Evolutionary conservation across 2,113 vertebrate species (phyloP).

Genomic region (Erythrocercus mccallii): DNA sequence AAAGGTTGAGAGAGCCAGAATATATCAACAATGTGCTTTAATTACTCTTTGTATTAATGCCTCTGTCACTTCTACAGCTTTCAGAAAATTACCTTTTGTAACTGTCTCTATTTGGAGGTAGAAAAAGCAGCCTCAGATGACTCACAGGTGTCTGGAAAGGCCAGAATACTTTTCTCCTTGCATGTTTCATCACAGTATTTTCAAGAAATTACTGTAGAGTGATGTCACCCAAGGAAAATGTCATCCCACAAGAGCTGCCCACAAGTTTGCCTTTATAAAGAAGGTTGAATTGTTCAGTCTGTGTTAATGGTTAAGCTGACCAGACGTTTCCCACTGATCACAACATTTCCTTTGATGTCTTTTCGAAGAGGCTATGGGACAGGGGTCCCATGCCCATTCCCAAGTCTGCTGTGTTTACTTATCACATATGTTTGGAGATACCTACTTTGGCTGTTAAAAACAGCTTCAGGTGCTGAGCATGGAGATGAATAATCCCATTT

Average conservation of each 20-base stretch:
- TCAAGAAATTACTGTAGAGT: neutral
- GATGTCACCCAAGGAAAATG: constrained; percentile 22
- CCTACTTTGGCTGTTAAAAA: neutral
- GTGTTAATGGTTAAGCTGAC: constrained; percentile 12
- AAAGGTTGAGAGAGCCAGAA: neutral
- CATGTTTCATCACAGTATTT: neutral
- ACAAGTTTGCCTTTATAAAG: neutral
- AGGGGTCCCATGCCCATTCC: neutral
- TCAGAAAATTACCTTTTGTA: neutral
- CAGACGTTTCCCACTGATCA: neutral
- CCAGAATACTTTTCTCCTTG: neutral
- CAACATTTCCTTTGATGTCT: neutral
- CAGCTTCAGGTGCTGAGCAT: neutral
- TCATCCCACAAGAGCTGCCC: neutral
- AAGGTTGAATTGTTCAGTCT: neutral
- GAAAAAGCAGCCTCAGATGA: neutral
- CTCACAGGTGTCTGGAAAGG: constrained; percentile 42
- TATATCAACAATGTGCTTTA: neutral
- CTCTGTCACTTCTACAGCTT: neutral
- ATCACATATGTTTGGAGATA: neutral
- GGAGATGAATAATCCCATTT: neutral
- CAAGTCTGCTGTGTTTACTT: neutral
- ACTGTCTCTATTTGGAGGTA: neutral
- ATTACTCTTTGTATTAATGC: neutral
- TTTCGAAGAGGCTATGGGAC: neutral